Conservation (phyloP, 2,888 invertebrate genomes). For the Erebia aethiops region DNA sequence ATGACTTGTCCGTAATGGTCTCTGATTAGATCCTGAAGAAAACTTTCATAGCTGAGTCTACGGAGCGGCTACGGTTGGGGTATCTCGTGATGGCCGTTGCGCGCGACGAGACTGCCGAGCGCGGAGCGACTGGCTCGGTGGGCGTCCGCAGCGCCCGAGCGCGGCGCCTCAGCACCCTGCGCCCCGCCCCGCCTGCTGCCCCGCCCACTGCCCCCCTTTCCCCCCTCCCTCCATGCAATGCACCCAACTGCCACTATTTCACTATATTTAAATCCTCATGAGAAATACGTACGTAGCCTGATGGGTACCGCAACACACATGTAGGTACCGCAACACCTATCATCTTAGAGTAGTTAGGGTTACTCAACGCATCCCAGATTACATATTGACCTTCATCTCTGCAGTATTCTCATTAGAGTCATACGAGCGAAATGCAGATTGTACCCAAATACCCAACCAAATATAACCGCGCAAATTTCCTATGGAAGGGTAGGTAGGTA, state of each 20-base stretch:
- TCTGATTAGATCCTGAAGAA: conserved; percentile 13
- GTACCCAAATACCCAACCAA: too few relatives aligned
- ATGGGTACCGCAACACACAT: neutral
- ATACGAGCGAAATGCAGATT: too few relatives aligned
- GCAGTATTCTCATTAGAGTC: neutral
- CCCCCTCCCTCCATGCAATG: conserved; percentile 36
- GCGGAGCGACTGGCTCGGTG: conserved; percentile 69
- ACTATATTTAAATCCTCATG: neutral
- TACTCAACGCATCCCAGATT: too few relatives aligned
- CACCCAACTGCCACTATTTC: conserved; percentile 39
- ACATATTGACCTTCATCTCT: neutral
- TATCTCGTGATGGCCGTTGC: conserved; percentile 43
- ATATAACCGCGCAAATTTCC: neutral
- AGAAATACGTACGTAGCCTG: neutral
- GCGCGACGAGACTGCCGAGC: conserved; percentile 65
- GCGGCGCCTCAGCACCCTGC: conserved; percentile 71
- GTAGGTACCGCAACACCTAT: too few relatives aligned
- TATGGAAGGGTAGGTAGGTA: conserved; percentile 4
- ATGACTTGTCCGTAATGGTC: neutral
- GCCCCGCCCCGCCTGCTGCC: conserved; percentile 71
- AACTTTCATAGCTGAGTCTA: conserved; percentile 30
- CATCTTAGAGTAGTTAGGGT: neutral
- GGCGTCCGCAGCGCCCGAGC: conserved; percentile 59
- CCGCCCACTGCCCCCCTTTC: conserved; percentile 54
- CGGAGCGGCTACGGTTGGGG: conserved; percentile 24